A percentile compares a stretch with the other conserved stretches of the same genome.
Conservation (phyloP, 2,888 invertebrate species). For the Agonopterix heracliana region DNA sequence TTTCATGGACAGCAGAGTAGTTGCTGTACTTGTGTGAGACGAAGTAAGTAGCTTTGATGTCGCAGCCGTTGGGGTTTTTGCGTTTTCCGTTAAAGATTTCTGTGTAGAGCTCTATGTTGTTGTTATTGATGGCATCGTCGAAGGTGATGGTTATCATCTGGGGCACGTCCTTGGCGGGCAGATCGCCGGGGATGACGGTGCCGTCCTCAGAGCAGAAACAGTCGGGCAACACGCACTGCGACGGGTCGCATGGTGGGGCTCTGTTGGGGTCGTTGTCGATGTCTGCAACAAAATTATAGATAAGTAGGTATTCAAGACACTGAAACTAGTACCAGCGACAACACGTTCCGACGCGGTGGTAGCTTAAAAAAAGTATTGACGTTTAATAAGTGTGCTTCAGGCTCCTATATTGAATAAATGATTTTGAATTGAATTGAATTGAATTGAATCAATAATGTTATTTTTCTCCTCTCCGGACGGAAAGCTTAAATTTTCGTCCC, state of each 20-base stretch:
- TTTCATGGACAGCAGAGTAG: conserved; percentile 94
- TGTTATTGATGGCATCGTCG: conserved; percentile 96
- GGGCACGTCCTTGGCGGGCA: conserved; percentile 89
- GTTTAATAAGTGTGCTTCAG: too few relatives aligned
- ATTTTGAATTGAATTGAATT: too few relatives aligned
- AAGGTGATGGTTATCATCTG: conserved; percentile 97
- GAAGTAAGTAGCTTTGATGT: conserved; percentile 94
- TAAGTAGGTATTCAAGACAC: not conserved
- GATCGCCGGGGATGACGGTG: conserved; percentile 89
- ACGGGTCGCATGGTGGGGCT: conserved; percentile 91
- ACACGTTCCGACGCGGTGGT: too few relatives aligned
- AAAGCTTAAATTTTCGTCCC: too few relatives aligned
- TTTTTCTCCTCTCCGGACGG: too few relatives aligned
- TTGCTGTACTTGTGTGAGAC: conserved; percentile 95
- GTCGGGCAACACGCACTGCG: conserved; percentile 91
- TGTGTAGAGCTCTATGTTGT: conserved; percentile 95
- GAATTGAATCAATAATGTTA: too few relatives aligned
- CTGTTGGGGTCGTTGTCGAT: conserved; percentile 95
- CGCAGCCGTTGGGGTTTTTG: conserved; percentile 95
- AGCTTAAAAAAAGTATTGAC: too few relatives aligned
- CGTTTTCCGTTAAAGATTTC: conserved; percentile 93
- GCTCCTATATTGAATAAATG: too few relatives aligned
- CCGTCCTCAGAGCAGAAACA: conserved; percentile 97
- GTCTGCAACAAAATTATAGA: conserved; percentile 73
- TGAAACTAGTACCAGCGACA: too few relatives aligned